Conservation (phyloP, 2,888 invertebrate species). For the Synergus japonicus region DNA sequence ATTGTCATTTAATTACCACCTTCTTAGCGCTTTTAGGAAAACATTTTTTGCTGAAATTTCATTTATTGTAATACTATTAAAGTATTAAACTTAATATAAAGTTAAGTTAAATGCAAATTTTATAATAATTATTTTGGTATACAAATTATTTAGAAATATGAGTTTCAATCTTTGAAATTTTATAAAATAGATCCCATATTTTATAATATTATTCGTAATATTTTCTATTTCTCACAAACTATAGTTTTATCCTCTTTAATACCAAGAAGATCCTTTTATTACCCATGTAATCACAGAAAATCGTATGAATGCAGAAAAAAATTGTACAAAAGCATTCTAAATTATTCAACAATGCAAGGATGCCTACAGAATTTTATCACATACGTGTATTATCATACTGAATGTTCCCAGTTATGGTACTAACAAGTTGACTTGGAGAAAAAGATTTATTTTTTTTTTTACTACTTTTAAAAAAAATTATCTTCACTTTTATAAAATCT, state of each 20-base stretch:
- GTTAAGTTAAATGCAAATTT: no score
- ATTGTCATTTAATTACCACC: not conserved
- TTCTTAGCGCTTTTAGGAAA: not conserved
- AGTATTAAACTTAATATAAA: no score
- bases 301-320: slow-evolving; percentile 1
- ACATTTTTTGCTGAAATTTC: no score
- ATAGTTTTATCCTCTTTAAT: not conserved
- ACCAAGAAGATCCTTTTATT: slow-evolving; percentile 5
- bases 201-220: no score
- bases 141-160: not conserved
- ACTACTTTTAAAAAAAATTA: not conserved
- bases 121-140: no score
- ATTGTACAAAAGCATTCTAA: slow-evolving; percentile 14
- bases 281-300: not conserved
- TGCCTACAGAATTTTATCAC: not conserved
- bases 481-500: no score
- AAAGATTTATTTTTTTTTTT: not conserved
- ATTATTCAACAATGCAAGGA: slow-evolving; percentile 14
- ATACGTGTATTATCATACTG: not conserved
- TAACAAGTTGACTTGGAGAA: not conserved
- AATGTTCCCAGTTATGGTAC: not conserved
- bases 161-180: no score
- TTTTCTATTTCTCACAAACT: no score
- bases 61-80: no score
- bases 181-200: no score